These are phyloP conservation scores for Steatocranus sp. DNA, from an alignment of 2,797 vertebrate species.

Conservation along the genomic window DNA sequence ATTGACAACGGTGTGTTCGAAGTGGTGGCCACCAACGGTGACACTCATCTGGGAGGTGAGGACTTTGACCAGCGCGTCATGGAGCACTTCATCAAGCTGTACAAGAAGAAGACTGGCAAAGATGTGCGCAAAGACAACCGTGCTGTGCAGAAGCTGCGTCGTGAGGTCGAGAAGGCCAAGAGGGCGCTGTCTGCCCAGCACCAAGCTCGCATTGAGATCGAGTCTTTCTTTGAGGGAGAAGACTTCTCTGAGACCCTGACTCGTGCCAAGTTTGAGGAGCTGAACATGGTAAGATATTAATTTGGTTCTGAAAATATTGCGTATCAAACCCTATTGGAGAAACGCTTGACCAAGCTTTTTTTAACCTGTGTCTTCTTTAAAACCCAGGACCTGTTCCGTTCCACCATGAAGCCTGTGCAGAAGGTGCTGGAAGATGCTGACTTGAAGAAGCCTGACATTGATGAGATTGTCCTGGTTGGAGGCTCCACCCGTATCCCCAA, in stretches of 20 bases:
- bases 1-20: conserved; percentile 95
- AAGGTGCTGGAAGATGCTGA: conserved; percentile 89
- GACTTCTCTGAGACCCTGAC: conserved; percentile 96
- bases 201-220: conserved; percentile 94
- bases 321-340: fast-evolving
- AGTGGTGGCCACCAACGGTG: conserved; percentile 94
- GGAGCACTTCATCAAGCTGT: conserved; percentile 97
- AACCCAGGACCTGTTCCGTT: conserved; percentile 87
- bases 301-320: background rate
- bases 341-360: background rate
- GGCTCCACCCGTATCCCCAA: conserved; percentile 97
- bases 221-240: conserved; percentile 96
- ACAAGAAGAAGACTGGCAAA: conserved; percentile 97
- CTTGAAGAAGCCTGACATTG: conserved; percentile 91
- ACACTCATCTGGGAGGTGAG: conserved; percentile 94
- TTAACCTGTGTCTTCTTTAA: background rate
- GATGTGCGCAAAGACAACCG: conserved; percentile 93
- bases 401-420: conserved; percentile 97
- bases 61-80: conserved; percentile 97
- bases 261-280: conserved; percentile 95
- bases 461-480: conserved; percentile 95
- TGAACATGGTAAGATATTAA: conserved; percentile 86
- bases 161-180: conserved; percentile 96
- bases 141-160: conserved; percentile 93
- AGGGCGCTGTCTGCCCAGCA: conserved; percentile 89